Conservation (phyloP, 2,797 vertebrate species). For the Sciurus carolinensis region DNA sequence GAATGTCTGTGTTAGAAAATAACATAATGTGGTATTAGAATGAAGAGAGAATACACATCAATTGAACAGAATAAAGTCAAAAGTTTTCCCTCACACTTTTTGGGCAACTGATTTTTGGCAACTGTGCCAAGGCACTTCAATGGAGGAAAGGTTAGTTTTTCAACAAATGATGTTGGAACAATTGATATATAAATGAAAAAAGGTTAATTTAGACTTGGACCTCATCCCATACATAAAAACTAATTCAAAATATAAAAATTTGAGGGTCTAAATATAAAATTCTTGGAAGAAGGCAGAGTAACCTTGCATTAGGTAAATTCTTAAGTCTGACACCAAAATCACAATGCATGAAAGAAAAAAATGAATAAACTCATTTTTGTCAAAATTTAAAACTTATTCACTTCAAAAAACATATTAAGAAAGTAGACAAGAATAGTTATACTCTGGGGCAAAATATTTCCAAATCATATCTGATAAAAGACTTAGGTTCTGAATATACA, state of each 20-base stretch:
- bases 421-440: background rate
- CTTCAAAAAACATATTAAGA: background rate
- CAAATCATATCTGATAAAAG: background rate
- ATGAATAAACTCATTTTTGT: background rate
- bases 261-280: background rate
- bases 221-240: background rate
- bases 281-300: background rate
- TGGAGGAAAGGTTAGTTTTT: background rate
- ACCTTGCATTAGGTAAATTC: background rate
- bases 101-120: background rate
- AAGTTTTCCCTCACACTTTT: background rate
- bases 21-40: background rate
- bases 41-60: background rate
- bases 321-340: background rate
- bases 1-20: background rate
- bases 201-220: background rate
- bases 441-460: background rate
- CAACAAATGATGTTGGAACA: too few species aligned
- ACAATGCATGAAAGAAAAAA: background rate
- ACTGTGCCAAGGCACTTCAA: background rate
- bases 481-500: background rate
- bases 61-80: background rate
- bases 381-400: constrained; percentile 14
- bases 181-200: background rate
- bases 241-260: background rate